Base-by-base conservation (phyloP, 1,140 invertebrate genomes). In the Antheraea pernyi region DNA sequence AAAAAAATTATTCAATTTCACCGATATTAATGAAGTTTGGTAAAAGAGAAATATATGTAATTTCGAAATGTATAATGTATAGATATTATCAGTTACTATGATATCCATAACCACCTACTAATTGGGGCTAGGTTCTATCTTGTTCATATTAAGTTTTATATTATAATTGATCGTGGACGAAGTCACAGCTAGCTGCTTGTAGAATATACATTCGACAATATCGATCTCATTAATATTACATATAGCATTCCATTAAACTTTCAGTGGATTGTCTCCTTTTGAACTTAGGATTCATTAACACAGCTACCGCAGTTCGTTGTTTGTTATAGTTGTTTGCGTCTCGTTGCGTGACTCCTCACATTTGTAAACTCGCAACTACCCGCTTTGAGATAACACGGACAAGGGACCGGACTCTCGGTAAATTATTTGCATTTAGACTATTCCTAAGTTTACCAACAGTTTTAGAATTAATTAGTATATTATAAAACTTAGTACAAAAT, bases 331-430 rank as follows among this genome's bases (percentile, higher is more conserved):
- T 74, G 74, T 73, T 30, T 22, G 65, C 68, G 68, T 69, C 65
- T 11, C 42, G 72, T 87, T 81, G 86, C 86, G 88, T 90, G 86
- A 88, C 85, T 88, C 67, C 74, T 77, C 75, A 84, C 84, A 88
- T 88, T 88, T 86, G 84, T 89, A 81, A 79, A 72, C 76, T 76
- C 69, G 70, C 78, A 79, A 79, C 80, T 81, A 82, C 75, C 73
- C 80, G 64, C 69, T 62, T 53, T 58, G 69, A 85, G 84, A 88
- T 88, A 88, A 80, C 78, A 76, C 66, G 70, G 77, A 81, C 76
- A 79, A 72, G 79, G 78, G 68, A 75, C 75, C 70, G 16, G 46
- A 53, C 46, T 53, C 46, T 53, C 46, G 9, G 46, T 16, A 53
- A 70, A 71, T 74, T 76, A 79, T 62, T 59, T 65, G 70, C 77